Evolutionary conservation across 2,888 invertebrate species (phyloP).

Genomic region (Drosophila pegasa): DNA sequence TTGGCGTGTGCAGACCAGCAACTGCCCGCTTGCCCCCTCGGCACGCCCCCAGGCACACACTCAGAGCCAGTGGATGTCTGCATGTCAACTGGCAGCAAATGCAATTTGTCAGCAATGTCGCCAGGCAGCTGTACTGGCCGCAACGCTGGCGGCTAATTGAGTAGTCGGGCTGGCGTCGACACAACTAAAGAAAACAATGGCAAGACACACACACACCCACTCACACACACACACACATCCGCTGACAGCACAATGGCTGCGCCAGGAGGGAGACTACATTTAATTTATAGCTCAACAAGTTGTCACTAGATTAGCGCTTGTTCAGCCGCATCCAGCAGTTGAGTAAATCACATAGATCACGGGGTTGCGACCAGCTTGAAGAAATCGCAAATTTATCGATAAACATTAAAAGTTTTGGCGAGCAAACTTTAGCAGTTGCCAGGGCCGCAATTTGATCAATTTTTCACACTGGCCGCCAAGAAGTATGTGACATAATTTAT

Average conservation of each 20-base stretch:
- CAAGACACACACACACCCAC: constrained; percentile 10
- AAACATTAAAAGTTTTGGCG: constrained; percentile 65
- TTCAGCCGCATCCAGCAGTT: constrained; percentile 24
- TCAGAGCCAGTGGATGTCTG: constrained; percentile 23
- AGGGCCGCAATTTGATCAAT: constrained; percentile 54
- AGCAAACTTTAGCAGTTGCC: constrained; percentile 26
- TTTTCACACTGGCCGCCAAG: constrained; percentile 53
- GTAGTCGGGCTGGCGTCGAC: constrained; percentile 45
- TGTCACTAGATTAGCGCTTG: constrained; percentile 70
- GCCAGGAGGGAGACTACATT: constrained; percentile 25
- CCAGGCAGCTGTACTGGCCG: constrained; percentile 55
- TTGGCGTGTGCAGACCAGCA: constrained; percentile 3
- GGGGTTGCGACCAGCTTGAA: constrained; percentile 33
- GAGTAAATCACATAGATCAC: constrained; percentile 50
- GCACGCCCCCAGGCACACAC: not conserved
- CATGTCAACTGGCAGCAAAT: constrained; percentile 66
- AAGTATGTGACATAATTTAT: constrained; percentile 77
- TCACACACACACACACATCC: constrained; percentile 6
- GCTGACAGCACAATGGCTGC: constrained; percentile 1
- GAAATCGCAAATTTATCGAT: constrained; percentile 61
- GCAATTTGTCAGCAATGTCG: constrained; percentile 74
- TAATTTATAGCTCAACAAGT: constrained; percentile 79
- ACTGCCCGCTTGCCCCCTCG: not conserved
- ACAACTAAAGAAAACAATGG: constrained; percentile 35
- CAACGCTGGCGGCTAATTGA: constrained; percentile 67